Evolutionary conservation across 2,113 vertebrate genomes (phyloP), one percentile per base, ranked within the genome.

Genomic region (Fregata magnificens): DNA sequence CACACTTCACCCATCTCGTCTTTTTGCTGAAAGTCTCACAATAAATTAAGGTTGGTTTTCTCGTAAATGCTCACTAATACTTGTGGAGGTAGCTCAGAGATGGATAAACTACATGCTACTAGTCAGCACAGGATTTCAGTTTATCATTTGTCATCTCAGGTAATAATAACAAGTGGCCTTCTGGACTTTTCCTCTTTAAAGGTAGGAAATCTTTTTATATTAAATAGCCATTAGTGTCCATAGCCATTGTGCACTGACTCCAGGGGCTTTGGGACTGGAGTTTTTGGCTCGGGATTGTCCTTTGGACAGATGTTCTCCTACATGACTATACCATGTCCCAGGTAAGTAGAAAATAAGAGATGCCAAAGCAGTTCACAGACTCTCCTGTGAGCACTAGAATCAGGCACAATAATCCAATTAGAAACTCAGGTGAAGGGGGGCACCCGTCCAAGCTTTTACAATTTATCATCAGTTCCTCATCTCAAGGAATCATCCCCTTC

Each of bases 1-100:
- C 2, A 0, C 25, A 2, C 16, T 74, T 58, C 56, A 45, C 34
- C 29, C 31, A 9, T 5, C 38, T 69, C 2, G 2, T 21, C 28
- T 70, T 53, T 72, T 69, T 3, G 2, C 8, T 55, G 40, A 26
- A n/a, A 81, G 73, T 59, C 6, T 26, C 38, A 6, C 7, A 9
- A 28, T 40, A 44, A 24, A 14, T 36, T 38, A 26, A 50, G 13
- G 12, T 28, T 28, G 7, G 13, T 80, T 92, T 76, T 25, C 66
- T n/a, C 59, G 63, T 22, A 34, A 88, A 53, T n/a, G 15, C 3
- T n/a, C 40, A 11, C 3, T 13, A 24, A 19, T 42, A 10, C 15
- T 40, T 32, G 34, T 17, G 52, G 50, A 36, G 42, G 34, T 22
- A 29, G 58, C 40, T 88, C 40, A 34, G 80, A 28, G 52, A 3